Base-by-base conservation (phyloP, 2,888 invertebrate genomes). In the Diploptera punctata region DNA sequence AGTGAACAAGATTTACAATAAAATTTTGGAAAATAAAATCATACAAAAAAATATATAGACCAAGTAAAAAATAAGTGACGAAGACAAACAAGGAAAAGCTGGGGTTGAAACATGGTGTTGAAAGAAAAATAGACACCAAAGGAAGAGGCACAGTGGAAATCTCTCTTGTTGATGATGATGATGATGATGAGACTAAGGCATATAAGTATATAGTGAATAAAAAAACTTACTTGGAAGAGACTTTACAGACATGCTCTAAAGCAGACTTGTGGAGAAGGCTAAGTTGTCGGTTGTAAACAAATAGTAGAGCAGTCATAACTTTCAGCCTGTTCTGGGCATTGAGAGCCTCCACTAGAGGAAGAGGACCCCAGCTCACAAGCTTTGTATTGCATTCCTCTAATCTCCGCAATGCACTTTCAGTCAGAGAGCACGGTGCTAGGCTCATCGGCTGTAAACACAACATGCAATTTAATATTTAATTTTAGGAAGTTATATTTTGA, bases 311-410 rank as follows among this genome's bases (percentile, higher is more conserved):
- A 0, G 96, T 91, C 87, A 97, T 90, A n/a, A 98, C 92, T 82
- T 91, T 91, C 77, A 94, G 88, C 73, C 97, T 88, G 83, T 97
- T 98, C 82, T 97, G 96, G 52, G 97, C 94, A 83, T 95, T 95
- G 33, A 98, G 88, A 21, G 90, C 89, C 82, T 97, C 97, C 57
- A 97, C 91, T 81, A 96, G 95, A 16, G 94, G 90, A 78, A 94
- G 87, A 13, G 98, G 98, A 0, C 98, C 97, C 92, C 97, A 94
- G 79, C 91, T 92, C 57, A 97, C 93, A 75, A 93, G 88, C 79
- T 94, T 93, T 49, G 92, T 93, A 79, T 95, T 94, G 79, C 95
- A 93, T 80, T 95, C 94, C 82, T 97, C 96, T 88, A 95, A 92
- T 73, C 95, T 87, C 24, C 94, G 86, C 70, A 97, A 85, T 62